Conservation (phyloP, 2,797 vertebrate species). For the Acanthiza pusilla region DNA sequence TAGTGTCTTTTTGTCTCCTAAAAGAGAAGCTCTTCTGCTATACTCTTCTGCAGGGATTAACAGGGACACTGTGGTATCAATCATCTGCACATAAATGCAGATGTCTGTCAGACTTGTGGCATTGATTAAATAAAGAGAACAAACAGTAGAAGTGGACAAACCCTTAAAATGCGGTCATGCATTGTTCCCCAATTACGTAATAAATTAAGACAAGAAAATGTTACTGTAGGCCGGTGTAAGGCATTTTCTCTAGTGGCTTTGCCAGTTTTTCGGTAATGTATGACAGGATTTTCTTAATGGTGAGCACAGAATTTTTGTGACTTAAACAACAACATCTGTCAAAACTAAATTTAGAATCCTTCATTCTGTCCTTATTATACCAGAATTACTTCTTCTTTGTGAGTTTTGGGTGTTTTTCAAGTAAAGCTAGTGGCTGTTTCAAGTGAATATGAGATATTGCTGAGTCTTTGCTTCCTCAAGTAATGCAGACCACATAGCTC, state of each 20-base stretch:
- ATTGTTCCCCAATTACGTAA: background rate
- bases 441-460: background rate
- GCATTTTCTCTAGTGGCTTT: background rate
- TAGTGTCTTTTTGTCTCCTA: background rate
- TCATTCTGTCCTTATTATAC: background rate
- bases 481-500: background rate
- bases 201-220: background rate
- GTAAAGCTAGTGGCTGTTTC: background rate
- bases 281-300: background rate
- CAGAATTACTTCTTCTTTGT: background rate
- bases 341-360: background rate
- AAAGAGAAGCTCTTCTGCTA: background rate
- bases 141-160: background rate
- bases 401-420: background rate
- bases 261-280: background rate
- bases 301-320: background rate
- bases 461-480: background rate
- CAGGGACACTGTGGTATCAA: background rate
- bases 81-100: background rate
- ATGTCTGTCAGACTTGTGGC: background rate
- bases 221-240: background rate
- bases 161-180: background rate
- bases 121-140: background rate
- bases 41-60: background rate
- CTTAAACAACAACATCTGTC: background rate